A percentile compares a stretch with the other conserved stretches of the same genome.
Conservation (phyloP, 2,797 vertebrate species). For the Ctenopoma kingsleyae region DNA sequence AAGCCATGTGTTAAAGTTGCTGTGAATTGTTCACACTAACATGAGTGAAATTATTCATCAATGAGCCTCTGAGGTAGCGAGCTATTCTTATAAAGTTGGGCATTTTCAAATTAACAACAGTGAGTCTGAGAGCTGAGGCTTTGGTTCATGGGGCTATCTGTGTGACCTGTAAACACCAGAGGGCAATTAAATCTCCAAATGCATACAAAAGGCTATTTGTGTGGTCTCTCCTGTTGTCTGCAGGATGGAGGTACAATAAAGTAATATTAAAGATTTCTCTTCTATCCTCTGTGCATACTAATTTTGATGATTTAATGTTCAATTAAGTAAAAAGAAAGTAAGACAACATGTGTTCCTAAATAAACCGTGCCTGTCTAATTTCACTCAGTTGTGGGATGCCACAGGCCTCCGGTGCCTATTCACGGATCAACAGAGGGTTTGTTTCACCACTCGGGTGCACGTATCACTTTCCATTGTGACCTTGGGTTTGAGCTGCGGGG, state of each 20-base stretch:
- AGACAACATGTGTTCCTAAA: slow-evolving; percentile 52
- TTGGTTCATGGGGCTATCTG: slow-evolving; percentile 24
- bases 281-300: slow-evolving; percentile 7
- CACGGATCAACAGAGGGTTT: slow-evolving; percentile 88
- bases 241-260: slow-evolving; percentile 19
- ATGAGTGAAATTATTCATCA: slow-evolving; percentile 60
- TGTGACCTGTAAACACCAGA: slow-evolving; percentile 27
- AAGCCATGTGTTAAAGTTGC: slow-evolving; percentile 49
- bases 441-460: slow-evolving; percentile 89
- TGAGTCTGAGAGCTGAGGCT: slow-evolving; percentile 18
- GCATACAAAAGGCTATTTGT: slow-evolving; percentile 32
- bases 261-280: slow-evolving; percentile 8
- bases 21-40: slow-evolving; percentile 53
- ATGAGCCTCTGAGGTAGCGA: slow-evolving; percentile 36
- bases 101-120: slow-evolving; percentile 31
- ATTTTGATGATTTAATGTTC: slow-evolving; percentile 13
- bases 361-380: slow-evolving; percentile 79
- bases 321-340: slow-evolving; percentile 13
- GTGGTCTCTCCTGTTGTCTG: slow-evolving; percentile 30
- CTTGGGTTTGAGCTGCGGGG: slow-evolving; percentile 87
- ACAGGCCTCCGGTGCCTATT: slow-evolving; percentile 86
- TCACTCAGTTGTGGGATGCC: slow-evolving; percentile 91
- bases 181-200: slow-evolving; percentile 9
- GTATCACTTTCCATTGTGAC: slow-evolving; percentile 88
- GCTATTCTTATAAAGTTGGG: slow-evolving; percentile 33